Base-by-base conservation (phyloP, 2,888 invertebrate genomes). In the Troilus luridus region DNA sequence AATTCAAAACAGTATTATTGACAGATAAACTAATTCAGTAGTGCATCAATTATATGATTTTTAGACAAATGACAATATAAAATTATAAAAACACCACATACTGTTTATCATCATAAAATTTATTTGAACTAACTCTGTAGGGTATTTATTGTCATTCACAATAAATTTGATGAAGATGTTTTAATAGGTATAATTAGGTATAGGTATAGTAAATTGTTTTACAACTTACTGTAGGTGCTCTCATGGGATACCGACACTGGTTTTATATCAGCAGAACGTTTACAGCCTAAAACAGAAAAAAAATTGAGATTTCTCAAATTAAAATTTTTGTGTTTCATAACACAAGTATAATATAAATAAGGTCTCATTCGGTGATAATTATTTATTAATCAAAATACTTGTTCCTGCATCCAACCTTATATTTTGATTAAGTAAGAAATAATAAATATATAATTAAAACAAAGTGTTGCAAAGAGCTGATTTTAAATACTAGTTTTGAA, bases 161-260 rank as follows among this genome's bases (percentile, higher is more conserved):
- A 67, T 24, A 24, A 67, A 14, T 24, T 67, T 24, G 14, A 77
- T 41, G 19, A 19, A 77, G 41, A 41, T 8, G 27, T 77, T 77
- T 77, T 10, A 41, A 72, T 17, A 41, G 19, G 2, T 41, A 9
- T 27, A n/a, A n/a, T n/a, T n/a, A n/a, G n/a, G n/a, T n/a, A n/a
- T n/a, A n/a, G n/a, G n/a, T n/a, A n/a, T n/a, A n/a, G 41, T 17
- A 41, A 77, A 17, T 41, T 41, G 41, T 77, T 7, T 92, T 27
- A 92, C 41, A 92, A 59, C 88, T 85, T 91, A 10, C 91, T 62
- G 67, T 96, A 96, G 90, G 94, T 93, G 10, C 95, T 95, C 94
- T 97, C 96, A 93, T 97, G 97, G 0, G 95, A 95, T 14, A 97
- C 96, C 96, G 97, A 96, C 88, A 96, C 95, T 92, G 93, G 94